These are phyloP conservation scores for Hyposoter dolosus DNA, from an alignment of 2,888 invertebrate genomes.

Conservation along the genomic window DNA sequence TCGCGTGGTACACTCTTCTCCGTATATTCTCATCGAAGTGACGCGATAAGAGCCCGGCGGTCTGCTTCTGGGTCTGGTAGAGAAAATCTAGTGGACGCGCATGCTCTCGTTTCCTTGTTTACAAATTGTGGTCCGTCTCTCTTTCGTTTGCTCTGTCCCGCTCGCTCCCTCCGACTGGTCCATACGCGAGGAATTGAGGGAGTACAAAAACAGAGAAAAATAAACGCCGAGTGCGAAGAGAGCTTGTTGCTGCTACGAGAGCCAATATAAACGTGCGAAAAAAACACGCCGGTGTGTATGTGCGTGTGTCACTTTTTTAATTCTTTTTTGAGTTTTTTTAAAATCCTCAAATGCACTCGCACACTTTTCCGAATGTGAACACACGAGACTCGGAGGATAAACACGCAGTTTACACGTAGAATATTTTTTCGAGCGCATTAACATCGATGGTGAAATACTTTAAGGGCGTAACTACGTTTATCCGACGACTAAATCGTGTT, in stretches of 20 bases:
- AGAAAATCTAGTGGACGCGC: constrained; percentile 67
- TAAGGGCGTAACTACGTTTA: constrained; percentile 4
- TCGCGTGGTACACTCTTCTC: constrained; percentile 39
- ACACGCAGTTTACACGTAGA: not conserved
- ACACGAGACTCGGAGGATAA: constrained; percentile 1
- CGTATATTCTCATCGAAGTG: constrained; percentile 43
- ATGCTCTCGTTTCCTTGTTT: constrained; percentile 74
- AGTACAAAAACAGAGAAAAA: constrained; percentile 20
- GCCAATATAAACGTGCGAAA: constrained; percentile 9
- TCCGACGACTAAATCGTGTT: not conserved
- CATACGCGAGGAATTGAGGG: constrained; percentile 15
- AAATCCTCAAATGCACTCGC: constrained; percentile 2
- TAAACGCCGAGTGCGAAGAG: constrained; percentile 39
- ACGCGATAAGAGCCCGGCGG: constrained; percentile 40
- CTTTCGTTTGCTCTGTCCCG: constrained; percentile 15
- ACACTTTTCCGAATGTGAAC: constrained; percentile 18
- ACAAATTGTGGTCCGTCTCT: constrained; percentile 67
- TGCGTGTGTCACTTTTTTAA: not conserved
- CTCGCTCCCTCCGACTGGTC: constrained; percentile 37
- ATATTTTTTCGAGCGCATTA: not conserved
- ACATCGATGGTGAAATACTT: not conserved
- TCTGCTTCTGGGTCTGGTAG: constrained; percentile 2
- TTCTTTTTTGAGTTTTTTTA: not conserved
- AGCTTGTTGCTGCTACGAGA: constrained; percentile 45
- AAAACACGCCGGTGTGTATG: constrained; percentile 15